Base-by-base conservation (phyloP, 2,797 vertebrate genomes). In the Pseudopleuronectes americanus region DNA sequence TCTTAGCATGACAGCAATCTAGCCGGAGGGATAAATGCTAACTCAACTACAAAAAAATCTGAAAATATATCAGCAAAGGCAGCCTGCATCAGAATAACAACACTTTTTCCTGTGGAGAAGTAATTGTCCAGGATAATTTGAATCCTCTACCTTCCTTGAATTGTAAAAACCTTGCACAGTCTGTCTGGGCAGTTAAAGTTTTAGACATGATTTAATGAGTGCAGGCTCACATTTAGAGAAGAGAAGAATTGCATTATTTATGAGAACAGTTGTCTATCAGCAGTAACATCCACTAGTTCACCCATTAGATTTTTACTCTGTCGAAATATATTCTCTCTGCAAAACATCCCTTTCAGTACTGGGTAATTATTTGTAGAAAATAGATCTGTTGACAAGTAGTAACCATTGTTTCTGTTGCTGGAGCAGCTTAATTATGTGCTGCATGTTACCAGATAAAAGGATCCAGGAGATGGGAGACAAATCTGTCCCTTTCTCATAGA, bases 401-500 rank as follows among this genome's bases (percentile, higher is more conserved):
- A 84, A 82, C 82, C 58, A 63, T 73, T 3, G 43, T 87, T 57
- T 84, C 64, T 83, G 73, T 81, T 71, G 69, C 75, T 88, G 41
- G 63, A 87, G 74, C 75, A 79, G 75, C 68, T 78, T 87, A 85
- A 91, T 89, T 81, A 87, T 79, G 71, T 80, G 62, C 79, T 77
- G 54, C 68, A 79, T 71, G 64, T 70, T 73, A 36, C 65, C 48
- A 79, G 78, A 86, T 87, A 76, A 86, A 86, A 85, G 65, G 51
- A 51, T 68, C 64, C 58, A 57, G 83, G 56, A 79, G 55, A 78
- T 53, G 6, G 54, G 61, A 77, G 83, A 76, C 68, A 66, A 67
- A 38, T 38, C 3, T 77, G 51, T 64, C 57, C n/a, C 14, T 59
- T 43, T 86, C 54, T 67, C 48, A 71, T 63, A 51, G 49, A 63